Conservation (phyloP, 2,888 invertebrate genomes). For the Argyresthia albistria region DNA sequence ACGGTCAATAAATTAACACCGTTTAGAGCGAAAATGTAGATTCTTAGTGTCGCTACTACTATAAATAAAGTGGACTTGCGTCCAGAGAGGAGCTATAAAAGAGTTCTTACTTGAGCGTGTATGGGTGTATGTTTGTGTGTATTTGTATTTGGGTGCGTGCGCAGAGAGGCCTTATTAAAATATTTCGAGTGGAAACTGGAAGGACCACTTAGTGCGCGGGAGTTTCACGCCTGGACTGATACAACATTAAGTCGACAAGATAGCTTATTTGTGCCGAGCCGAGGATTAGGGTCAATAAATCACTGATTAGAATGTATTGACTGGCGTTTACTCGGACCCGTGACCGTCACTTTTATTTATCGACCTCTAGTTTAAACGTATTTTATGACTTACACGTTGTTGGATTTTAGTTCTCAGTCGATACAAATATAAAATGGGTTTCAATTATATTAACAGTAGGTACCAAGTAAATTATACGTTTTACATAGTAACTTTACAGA, state of each 20-base stretch:
- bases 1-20: slow-evolving; percentile 73
- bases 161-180: slow-evolving; percentile 71
- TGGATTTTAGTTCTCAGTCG: too few species aligned
- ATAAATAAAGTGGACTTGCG: slow-evolving; percentile 56
- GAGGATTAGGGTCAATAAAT: slow-evolving; percentile 70
- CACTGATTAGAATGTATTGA: slow-evolving; percentile 73
- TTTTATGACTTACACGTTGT: slow-evolving; percentile 35
- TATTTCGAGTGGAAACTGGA: slow-evolving; percentile 73
- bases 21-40: slow-evolving; percentile 72
- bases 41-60: slow-evolving; percentile 69
- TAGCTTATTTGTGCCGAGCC: slow-evolving; percentile 72
- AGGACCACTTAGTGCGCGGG: slow-evolving; percentile 73
- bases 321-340: slow-evolving; percentile 61
- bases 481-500: not conserved
- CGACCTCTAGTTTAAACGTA: slow-evolving; percentile 45
- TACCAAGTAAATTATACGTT: not conserved
- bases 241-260: slow-evolving; percentile 72
- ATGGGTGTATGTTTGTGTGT: slow-evolving; percentile 38
- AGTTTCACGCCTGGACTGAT: slow-evolving; percentile 71
- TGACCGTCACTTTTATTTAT: slow-evolving; percentile 53
- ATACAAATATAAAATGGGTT: too few species aligned
- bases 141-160: slow-evolving; percentile 70
- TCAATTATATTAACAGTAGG: too few species aligned
- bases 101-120: slow-evolving; percentile 39
- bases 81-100: slow-evolving; percentile 35